Evolutionary conservation across 2,113 vertebrate species (phyloP), one percentile per base, ranked within the genome.

Genomic region (Cavia porcellus): DNA sequence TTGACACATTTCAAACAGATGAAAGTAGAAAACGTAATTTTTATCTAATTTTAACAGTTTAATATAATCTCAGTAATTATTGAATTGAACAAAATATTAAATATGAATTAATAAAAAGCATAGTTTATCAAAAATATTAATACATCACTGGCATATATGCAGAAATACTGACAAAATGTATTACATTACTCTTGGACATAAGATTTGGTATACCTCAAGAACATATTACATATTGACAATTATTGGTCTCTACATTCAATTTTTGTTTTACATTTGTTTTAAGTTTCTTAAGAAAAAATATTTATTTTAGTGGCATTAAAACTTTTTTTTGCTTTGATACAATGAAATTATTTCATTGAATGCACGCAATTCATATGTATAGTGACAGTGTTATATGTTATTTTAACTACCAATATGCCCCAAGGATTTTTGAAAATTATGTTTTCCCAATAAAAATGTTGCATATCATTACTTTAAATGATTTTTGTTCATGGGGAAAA

Each of bases 401-500:
- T 38, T 28, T 86, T 86, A 94, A 92, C 24, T 81, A 59, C 75
- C 30, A 92, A 66, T 3, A 52, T 72, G 47, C 7, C 59, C 12
- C 11, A 88, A 24, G 77, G 14, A 81, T 86, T 94, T 96, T 94
- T 32, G 68, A 92, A 94, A 92, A 92, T 84, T 82, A 61, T 77
- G 96, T 90, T 89, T 66, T 83, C 5, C 47, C 10, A 8, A 88
- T 96, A 86, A 61, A 94, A 64, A 90, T 80, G 64, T 11, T 93
- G 20, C 50, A 87, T 7, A 96, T 45, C 3, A 90, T 47, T 6
- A 50, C 66, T 95, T 75, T 89, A 32, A 62, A 47, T 91, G 87
- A n/a, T 28, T 88, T 88, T 97, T 42, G 62, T 86, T 81, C 77
- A 52, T 28, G 38, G 95, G 81, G 83, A n/a, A 92, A 90, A 93